Conservation (phyloP, 1,140 invertebrate genomes). For the Rhizoglyphus robini region DNA sequence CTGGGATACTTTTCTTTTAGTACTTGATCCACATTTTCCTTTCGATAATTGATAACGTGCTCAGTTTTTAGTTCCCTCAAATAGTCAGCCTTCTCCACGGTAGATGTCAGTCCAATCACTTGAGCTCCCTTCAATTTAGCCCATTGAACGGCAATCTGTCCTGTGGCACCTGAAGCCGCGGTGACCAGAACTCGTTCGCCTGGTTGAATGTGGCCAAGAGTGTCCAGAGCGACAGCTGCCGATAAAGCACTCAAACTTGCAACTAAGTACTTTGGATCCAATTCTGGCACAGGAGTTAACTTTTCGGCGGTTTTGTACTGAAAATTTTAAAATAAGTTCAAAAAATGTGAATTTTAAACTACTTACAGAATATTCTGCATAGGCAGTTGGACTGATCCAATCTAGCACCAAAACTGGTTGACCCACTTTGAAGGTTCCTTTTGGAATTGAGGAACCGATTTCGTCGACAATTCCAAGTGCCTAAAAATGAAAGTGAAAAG, state of each 20-base stretch:
- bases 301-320: constrained; percentile 32
- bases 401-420: constrained; percentile 30
- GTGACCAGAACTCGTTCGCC: constrained; percentile 32
- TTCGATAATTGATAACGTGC: constrained; percentile 33
- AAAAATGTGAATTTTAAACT: neutral
- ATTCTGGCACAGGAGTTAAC: neutral
- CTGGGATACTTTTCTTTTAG: constrained; percentile 32
- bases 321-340: neutral
- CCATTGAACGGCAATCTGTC: constrained; percentile 35
- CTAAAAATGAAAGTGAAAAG: neutral
- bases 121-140: constrained; percentile 35
- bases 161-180: constrained; percentile 34
- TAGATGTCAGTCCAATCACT: constrained; percentile 36
- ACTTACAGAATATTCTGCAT: constrained; percentile 14
- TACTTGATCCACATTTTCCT: constrained; percentile 32
- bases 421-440: constrained; percentile 10
- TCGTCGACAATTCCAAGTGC: too few species aligned
- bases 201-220: constrained; percentile 18
- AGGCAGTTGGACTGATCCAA: constrained; percentile 24
- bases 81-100: constrained; percentile 34
- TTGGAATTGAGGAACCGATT: constrained; percentile 20
- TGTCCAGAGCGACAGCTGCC: constrained; percentile 11
- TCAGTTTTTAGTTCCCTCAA: constrained; percentile 33
- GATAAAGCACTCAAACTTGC: constrained; percentile 3
- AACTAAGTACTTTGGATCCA: constrained; percentile 3